Evolutionary conservation across 2,797 vertebrate species (phyloP).

Genomic region (Cyclura pinguis): DNA sequence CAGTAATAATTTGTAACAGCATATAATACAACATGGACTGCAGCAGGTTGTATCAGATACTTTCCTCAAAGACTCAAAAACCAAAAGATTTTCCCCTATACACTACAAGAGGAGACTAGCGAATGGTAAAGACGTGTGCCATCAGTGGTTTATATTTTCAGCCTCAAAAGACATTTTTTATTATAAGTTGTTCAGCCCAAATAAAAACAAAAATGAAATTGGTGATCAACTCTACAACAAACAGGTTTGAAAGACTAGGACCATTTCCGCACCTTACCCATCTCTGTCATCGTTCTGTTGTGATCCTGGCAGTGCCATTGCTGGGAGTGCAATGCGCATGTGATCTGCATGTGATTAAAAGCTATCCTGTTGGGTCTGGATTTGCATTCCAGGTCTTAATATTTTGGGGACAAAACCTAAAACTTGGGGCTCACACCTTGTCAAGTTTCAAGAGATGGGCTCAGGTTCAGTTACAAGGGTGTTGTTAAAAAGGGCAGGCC

Average conservation of each 20-base stretch:
- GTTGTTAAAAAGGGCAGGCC: too few relatives aligned
- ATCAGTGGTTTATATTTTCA: constrained; percentile 5
- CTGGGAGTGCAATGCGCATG: too few relatives aligned
- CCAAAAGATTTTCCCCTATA: background rate
- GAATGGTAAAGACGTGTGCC: background rate
- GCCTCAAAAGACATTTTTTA: background rate
- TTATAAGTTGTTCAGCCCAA: background rate
- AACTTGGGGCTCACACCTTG: too few relatives aligned
- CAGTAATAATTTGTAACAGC: background rate
- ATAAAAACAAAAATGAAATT: background rate
- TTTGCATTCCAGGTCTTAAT: too few relatives aligned
- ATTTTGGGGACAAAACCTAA: too few relatives aligned
- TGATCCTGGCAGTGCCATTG: too few relatives aligned
- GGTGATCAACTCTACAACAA: background rate
- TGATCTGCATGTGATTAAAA: too few relatives aligned
- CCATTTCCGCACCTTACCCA: too few relatives aligned
- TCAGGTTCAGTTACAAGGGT: too few relatives aligned
- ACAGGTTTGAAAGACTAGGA: background rate
- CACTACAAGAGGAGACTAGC: background rate
- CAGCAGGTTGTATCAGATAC: background rate
- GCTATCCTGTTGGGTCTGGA: too few relatives aligned
- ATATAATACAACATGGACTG: background rate
- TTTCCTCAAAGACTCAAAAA: constrained; percentile 4
- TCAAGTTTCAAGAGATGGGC: too few relatives aligned
- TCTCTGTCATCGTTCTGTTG: too few relatives aligned